These are phyloP conservation scores for Octomys mimax DNA, from an alignment of 2,797 vertebrate genomes.

Conservation along the genomic window DNA sequence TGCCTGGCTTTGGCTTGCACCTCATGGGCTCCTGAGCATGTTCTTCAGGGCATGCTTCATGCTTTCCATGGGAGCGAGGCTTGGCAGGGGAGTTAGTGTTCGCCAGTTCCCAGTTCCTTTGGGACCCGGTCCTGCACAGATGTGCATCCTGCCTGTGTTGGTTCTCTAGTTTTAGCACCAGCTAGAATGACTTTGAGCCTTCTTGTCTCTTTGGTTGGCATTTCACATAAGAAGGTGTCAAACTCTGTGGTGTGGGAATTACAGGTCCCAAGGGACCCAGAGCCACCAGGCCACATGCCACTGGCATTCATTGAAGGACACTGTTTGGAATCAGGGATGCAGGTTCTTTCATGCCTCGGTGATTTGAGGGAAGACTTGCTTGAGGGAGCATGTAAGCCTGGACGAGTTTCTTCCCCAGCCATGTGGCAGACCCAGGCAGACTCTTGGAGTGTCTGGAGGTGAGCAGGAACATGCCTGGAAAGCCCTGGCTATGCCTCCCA, in stretches of 20 bases:
- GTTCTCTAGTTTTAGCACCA: background rate
- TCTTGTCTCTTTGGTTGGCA: background rate
- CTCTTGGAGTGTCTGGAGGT: background rate
- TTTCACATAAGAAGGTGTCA: background rate
- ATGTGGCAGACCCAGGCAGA: background rate
- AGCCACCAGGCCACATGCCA: background rate
- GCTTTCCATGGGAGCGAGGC: background rate
- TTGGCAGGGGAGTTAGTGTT: background rate
- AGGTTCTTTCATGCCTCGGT: rapidly evolving
- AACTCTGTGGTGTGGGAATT: background rate
- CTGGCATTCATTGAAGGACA: background rate
- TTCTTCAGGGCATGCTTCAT: background rate
- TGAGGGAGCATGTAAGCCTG: background rate
- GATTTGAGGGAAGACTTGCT: background rate
- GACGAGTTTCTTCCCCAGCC: background rate
- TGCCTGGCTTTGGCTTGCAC: background rate
- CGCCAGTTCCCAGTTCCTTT: background rate
- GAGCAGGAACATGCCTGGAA: background rate
- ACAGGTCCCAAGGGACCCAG: background rate
- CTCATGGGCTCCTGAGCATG: background rate
- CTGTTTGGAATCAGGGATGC: background rate
- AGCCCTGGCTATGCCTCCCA: background rate
- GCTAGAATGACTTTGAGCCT: background rate
- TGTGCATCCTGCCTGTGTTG: background rate
- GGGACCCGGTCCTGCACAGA: background rate